Evolutionary conservation across 1,140 invertebrate species (phyloP), one percentile per base, ranked within the genome.

Genomic region (Drosophila kohkoa): DNA sequence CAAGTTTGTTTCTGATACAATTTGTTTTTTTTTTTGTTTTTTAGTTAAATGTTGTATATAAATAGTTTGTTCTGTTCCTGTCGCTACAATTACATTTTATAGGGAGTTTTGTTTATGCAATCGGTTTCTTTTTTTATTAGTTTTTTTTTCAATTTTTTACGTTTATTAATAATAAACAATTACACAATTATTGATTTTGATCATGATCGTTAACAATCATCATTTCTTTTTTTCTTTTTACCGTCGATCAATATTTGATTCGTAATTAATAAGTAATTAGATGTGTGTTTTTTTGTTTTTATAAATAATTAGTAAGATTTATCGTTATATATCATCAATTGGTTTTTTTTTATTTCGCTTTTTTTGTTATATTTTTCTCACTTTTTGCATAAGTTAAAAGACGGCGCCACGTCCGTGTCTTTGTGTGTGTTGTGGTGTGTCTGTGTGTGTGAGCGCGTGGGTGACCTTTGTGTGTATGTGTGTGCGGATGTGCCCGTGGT

Each of bases 261-360:
- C 64, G 54, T n/a, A 58, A 70, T 67, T 80, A 81, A 81, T 77
- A 81, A 69, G 68, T 82, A 87, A 83, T 88, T 87, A 77, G 73
- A 20, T 62, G 88, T 88, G 46, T 65, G 8, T 38, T 32, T 77
- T 59, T 51, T 58, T 63, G 8, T 55, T 43, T 71, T 68, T 79
- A 79, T 80, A 77, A 73, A 77, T 79, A 69, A 74, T 77, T 77
- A 72, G 54, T 65, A 30, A 38, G 41, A 49, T 49, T 66, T 58
- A 58, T 77, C 32, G 49, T 62, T 73, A 85, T 72, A 81, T 82
- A 68, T 81, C 54, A 75, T 86, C 72, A 66, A 77, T 67, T 80
- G 62, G 82, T 57, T 16, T 62, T 30, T 13, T 67, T 62, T 35
- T 51, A 41, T 58, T 41, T 25, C 20, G 20, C 25, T 60, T 20